Evolutionary conservation across 2,113 vertebrate species (phyloP).

Genomic region (Pterocles gutturalis): DNA sequence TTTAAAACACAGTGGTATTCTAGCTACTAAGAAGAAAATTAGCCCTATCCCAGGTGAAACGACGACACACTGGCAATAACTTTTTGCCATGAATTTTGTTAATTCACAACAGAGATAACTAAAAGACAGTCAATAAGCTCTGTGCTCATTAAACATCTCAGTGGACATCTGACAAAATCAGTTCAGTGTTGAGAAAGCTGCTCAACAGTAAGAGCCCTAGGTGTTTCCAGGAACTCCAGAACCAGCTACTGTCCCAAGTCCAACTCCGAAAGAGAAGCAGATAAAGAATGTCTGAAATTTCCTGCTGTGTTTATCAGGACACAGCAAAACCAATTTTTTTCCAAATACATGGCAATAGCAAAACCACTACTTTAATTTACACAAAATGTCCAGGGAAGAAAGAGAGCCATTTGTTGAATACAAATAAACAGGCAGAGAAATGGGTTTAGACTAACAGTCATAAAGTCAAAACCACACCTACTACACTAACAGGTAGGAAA

Average conservation of each 20-base stretch:
- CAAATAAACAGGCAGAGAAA: not conserved
- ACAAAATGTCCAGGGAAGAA: not conserved
- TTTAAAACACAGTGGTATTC: too few species aligned
- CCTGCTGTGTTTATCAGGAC: not conserved
- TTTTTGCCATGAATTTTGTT: not conserved
- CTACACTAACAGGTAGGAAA: not conserved
- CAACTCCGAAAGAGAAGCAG: not conserved
- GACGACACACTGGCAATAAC: not conserved
- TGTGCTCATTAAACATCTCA: not conserved
- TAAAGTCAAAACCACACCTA: not conserved
- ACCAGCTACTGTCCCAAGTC: not conserved
- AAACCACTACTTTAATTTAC: not conserved
- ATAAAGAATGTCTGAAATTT: not conserved
- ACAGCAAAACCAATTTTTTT: not conserved
- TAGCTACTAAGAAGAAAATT: too few species aligned
- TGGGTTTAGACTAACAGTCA: not conserved
- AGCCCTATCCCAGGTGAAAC: too few species aligned
- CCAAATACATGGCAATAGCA: not conserved
- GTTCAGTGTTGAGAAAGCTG: not conserved
- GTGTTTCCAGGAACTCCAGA: not conserved
- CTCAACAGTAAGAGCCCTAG: not conserved
- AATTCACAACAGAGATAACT: not conserved
- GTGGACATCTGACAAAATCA: not conserved
- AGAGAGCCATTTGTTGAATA: not conserved
- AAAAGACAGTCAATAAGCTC: not conserved